phyloP scores from a whole-genome alignment of 2,888 invertebrate genomes.

The Caenorhabditis doughertyi region DNA sequence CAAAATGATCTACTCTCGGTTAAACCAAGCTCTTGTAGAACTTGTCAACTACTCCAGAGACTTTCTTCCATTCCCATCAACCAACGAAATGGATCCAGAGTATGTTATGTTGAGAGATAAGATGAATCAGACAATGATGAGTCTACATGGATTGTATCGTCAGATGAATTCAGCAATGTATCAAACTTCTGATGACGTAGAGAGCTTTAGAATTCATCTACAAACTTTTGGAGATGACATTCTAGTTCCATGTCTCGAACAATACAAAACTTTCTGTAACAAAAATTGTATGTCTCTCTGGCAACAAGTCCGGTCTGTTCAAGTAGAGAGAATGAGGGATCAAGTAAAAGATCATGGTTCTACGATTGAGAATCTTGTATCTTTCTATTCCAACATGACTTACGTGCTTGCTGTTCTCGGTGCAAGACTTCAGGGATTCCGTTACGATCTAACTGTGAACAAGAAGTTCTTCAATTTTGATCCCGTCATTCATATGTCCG shows the following conservation, averaged over 20 bases:
- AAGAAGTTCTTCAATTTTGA: slow-evolving; percentile 76
- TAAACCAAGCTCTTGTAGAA: slow-evolving; percentile 80
- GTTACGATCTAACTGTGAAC: slow-evolving; percentile 78
- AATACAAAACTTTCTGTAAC: slow-evolving; percentile 81
- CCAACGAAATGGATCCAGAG: slow-evolving; percentile 63
- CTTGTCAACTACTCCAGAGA: slow-evolving; percentile 79
- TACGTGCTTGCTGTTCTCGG: slow-evolving; percentile 79
- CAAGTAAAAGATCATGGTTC: slow-evolving; percentile 44
- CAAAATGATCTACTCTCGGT: slow-evolving; percentile 78
- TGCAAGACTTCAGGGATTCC: slow-evolving; percentile 81
- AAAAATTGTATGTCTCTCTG: slow-evolving; percentile 73
- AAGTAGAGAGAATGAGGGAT: slow-evolving; percentile 70
- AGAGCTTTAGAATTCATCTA: slow-evolving; percentile 68
- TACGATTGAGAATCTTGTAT: slow-evolving; percentile 70
- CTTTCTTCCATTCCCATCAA: slow-evolving; percentile 66
- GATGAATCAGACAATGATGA: slow-evolving; percentile 73
- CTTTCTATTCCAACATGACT: slow-evolving; percentile 81
- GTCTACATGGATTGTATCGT: slow-evolving; percentile 73
- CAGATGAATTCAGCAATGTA: slow-evolving; percentile 61
- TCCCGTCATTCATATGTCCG: slow-evolving; percentile 76
- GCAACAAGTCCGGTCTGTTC: slow-evolving; percentile 73
- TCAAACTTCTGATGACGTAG: slow-evolving; percentile 62
- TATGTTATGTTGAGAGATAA: slow-evolving; percentile 70
- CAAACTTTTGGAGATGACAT: slow-evolving; percentile 76
- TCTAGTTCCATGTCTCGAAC: slow-evolving; percentile 79